Evolutionary conservation across 2,113 vertebrate species (phyloP).

Genomic region (Mastomys coucha): DNA sequence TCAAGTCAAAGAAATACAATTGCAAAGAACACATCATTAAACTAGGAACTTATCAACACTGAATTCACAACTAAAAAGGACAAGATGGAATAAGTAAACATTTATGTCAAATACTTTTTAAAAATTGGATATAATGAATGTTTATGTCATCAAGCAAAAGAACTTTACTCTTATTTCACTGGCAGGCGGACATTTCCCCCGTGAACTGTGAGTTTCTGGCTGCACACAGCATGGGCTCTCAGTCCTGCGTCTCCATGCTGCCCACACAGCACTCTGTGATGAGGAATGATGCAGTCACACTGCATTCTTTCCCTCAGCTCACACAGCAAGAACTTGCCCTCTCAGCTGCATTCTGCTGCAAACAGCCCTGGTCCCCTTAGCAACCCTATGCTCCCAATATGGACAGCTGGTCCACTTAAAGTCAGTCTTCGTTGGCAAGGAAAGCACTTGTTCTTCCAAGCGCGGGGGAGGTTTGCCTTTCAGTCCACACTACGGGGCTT

Average conservation of each 20-base stretch:
- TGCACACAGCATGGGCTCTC: constrained; percentile 73
- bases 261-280: constrained; percentile 83
- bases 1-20: constrained; percentile 34
- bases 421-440: constrained; percentile 81
- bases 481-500: constrained; percentile 73
- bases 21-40: constrained; percentile 44
- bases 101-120: neutral
- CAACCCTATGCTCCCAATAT: constrained; percentile 87
- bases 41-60: constrained; percentile 28
- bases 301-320: constrained; percentile 83
- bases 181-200: constrained; percentile 55
- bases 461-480: constrained; percentile 71
- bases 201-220: constrained; percentile 73
- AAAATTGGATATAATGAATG: constrained; percentile 4
- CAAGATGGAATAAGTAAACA: constrained; percentile 5
- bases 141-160: constrained; percentile 17
- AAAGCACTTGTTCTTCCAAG: constrained; percentile 82
- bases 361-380: constrained; percentile 83
- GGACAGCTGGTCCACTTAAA: constrained; percentile 85
- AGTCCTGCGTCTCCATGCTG: constrained; percentile 61
- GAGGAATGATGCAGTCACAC: constrained; percentile 82
- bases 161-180: constrained; percentile 25
- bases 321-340: constrained; percentile 85
- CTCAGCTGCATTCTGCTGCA: constrained; percentile 87
- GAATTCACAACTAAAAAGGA: constrained; percentile 21